phyloP scores from a whole-genome alignment of 2,888 invertebrate species.

The Cactoblastis cactorum region DNA sequence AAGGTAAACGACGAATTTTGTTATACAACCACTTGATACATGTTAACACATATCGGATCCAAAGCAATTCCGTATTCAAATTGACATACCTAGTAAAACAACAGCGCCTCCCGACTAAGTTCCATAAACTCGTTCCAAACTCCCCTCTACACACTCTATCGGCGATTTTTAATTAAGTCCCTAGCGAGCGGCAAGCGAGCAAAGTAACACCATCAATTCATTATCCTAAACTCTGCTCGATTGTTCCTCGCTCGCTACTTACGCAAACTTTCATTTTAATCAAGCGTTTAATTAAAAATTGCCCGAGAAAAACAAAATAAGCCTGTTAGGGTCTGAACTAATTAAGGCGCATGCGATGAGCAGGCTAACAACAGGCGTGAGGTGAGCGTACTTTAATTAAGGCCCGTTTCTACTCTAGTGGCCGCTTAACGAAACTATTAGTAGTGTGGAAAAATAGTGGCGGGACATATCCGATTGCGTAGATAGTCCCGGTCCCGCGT shows the following conservation, averaged over 20 bases:
- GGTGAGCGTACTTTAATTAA: conserved; percentile 71
- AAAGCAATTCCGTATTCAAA: conserved; percentile 74
- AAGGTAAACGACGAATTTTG: not conserved
- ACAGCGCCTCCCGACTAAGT: conserved; percentile 71
- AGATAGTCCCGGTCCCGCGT: not conserved
- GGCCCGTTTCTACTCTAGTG: conserved; percentile 65
- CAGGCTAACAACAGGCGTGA: conserved; percentile 60
- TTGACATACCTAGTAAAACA: conserved; percentile 74
- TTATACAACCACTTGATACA: conserved; percentile 16
- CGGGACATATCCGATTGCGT: conserved; percentile 29
- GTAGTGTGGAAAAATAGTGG: conserved; percentile 54
- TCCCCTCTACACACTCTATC: conserved; percentile 77
- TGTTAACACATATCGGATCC: conserved; percentile 39
- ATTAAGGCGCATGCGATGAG: conserved; percentile 77
- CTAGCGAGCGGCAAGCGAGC: conserved; percentile 71
- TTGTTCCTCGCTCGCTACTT: conserved; percentile 78
- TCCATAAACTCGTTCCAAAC: conserved; percentile 75
- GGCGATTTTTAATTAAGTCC: conserved; percentile 80
- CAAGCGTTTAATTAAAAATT: conserved; percentile 80
- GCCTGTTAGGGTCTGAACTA: conserved; percentile 77
- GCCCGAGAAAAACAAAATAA: conserved; percentile 80
- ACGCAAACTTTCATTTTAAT: conserved; percentile 80
- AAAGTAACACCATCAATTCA: conserved; percentile 79
- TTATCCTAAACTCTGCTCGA: conserved; percentile 79
- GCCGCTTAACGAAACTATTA: conserved; percentile 67